Base-by-base conservation (phyloP, 2,888 invertebrate genomes). In the Seira musarum region DNA sequence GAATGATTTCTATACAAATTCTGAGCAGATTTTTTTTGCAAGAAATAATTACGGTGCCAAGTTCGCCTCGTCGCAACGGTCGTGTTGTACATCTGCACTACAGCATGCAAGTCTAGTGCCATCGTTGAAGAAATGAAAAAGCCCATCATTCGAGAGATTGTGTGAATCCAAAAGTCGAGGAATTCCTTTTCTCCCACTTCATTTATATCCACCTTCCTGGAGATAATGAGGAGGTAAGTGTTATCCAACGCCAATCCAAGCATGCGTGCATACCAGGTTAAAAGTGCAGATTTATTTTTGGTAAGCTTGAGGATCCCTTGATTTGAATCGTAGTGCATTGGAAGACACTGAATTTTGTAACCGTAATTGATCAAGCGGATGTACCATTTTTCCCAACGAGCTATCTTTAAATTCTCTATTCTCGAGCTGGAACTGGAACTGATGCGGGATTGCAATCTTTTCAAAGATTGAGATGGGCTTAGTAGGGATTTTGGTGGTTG, bases 121-220 rank as follows among this genome's bases (percentile, higher is more conserved):
- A 35, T n/a, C 1, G 21, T 13, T 61, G 61, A 70, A 1, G 6
- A 15, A 5, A 70, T 10, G 17, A 70, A 8, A 19, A 60, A 70
- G 24, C 35, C 61, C 0, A 35, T 1, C 13, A 60, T 25, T 40
- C 70, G 17, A 13, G 70, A 35, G 17, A 70, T 8, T 8, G 70
- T 70, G 21, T 70, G 70, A 19, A 60, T 13, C 70, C 70, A 70
- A 61, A 70, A 70, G 30, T 70, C 40, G 1, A 61, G 19, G n/a
- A 70, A 70, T 22, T 70, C 70, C 22, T 60, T 61, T 19, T 70
- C 35, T 60, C 60, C 60, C 8, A 35, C 35, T 10, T 8, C 5
- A 1, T 61, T 21, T 13, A 61, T n/a, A 13, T 13, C 10, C 1
- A 70, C 19, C 22, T 13, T n/a, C 13, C 13, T 1, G 8, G 70